These are phyloP conservation scores for Lumbricus terrestris DNA, from an alignment of 2,888 invertebrate genomes.

Conservation along the genomic window DNA sequence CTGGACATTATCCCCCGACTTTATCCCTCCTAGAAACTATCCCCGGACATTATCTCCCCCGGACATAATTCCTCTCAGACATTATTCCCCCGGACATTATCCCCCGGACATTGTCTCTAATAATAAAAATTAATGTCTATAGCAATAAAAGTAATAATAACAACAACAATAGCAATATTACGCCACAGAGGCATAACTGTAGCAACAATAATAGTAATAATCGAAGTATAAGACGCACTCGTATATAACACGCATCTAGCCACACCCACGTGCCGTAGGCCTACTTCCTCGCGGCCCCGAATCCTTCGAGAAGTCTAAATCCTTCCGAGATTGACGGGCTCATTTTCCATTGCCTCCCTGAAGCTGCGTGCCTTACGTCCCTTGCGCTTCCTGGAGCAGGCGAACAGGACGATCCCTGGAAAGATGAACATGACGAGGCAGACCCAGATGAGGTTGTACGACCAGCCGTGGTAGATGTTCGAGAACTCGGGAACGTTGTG, in stretches of 20 bases:
- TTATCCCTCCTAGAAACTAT: no score
- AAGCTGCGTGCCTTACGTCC: slow-evolving; percentile 79
- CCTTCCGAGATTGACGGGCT: slow-evolving; percentile 74
- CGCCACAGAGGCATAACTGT: not conserved
- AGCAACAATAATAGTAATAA: not conserved
- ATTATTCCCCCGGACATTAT: no score
- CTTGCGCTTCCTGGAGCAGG: slow-evolving; percentile 81
- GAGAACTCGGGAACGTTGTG: slow-evolving; percentile 55
- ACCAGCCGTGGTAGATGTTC: slow-evolving; percentile 68
- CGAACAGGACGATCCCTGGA: slow-evolving; percentile 73
- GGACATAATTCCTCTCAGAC: no score
- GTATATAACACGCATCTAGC: not conserved
- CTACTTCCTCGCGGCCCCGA: not conserved
- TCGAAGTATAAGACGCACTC: not conserved
- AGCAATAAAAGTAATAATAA: no score
- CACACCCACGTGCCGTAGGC: not conserved
- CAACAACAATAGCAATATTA: no score
- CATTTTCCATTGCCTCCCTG: slow-evolving; percentile 80
- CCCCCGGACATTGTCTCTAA: no score
- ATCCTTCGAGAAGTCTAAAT: slow-evolving; percentile 29
- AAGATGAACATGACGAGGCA: slow-evolving; percentile 72
- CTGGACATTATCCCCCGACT: no score
- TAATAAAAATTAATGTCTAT: no score
- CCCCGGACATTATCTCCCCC: no score
- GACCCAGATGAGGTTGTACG: slow-evolving; percentile 68